A percentile compares a stretch with the other conserved stretches of the same genome.
Evolutionary conservation across 2,888 invertebrate genomes (phyloP).

Genomic region (Atethmia centrago): DNA sequence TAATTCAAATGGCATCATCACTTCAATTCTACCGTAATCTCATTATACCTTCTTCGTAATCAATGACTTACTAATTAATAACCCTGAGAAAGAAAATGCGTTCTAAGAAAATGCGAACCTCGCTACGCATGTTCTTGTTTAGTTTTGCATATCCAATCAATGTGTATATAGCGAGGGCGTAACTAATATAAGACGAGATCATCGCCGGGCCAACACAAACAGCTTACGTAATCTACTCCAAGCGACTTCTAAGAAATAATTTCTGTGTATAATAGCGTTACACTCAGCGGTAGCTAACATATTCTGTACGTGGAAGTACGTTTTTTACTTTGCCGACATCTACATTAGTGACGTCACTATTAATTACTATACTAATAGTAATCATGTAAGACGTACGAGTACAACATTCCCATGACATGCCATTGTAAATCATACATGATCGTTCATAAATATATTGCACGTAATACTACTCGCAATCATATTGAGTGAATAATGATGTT

Average conservation of each 20-base stretch:
- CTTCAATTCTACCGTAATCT: slow-evolving; percentile 43
- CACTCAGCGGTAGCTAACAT: slow-evolving; percentile 76
- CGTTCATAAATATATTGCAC: slow-evolving; percentile 62
- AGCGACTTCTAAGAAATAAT: slow-evolving; percentile 82
- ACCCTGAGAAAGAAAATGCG: slow-evolving; percentile 34
- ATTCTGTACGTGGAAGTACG: slow-evolving; percentile 77
- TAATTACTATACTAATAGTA: slow-evolving; percentile 71
- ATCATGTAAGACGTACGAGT: slow-evolving; percentile 66
- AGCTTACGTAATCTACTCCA: slow-evolving; percentile 84
- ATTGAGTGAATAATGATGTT: slow-evolving; percentile 61
- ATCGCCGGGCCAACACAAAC: slow-evolving; percentile 73
- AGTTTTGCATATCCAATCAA: slow-evolving; percentile 60
- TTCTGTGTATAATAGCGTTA: slow-evolving; percentile 80
- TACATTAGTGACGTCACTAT: slow-evolving; percentile 83
- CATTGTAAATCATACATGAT: slow-evolving; percentile 65
- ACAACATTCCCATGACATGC: slow-evolving; percentile 73
- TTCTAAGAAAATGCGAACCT: slow-evolving; percentile 44
- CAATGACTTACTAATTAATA: slow-evolving; percentile 51
- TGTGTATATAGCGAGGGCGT: slow-evolving; percentile 58
- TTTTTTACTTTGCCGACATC: slow-evolving; percentile 74
- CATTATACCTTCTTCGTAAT: slow-evolving; percentile 50
- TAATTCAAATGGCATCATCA: slow-evolving; percentile 42
- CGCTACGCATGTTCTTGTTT: slow-evolving; percentile 33
- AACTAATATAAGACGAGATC: slow-evolving; percentile 69
- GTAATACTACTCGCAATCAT: slow-evolving; percentile 56